Percentiles rank a stretch among this genome's conserved stretches.
These are phyloP conservation scores for Sebastes taczanowskii DNA, from an alignment of 2,797 vertebrate genomes.

Conservation along the genomic window DNA sequence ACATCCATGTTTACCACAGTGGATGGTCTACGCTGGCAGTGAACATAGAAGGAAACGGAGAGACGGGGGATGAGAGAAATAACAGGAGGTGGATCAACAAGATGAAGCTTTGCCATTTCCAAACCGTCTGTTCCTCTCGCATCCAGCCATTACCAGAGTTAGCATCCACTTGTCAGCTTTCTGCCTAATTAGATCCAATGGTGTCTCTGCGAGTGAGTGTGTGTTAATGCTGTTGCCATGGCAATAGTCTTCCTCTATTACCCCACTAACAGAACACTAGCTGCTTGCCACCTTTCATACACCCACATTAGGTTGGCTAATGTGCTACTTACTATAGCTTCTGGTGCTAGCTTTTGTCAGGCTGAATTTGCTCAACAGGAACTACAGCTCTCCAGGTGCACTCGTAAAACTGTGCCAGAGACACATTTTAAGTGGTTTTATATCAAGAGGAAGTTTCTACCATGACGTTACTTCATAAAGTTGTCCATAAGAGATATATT, in stretches of 20 bases:
- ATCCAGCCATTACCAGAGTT: slow-evolving; percentile 60
- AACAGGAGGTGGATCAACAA: slow-evolving; percentile 53
- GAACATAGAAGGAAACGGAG: slow-evolving; percentile 15
- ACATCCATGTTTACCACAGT: slow-evolving; percentile 58
- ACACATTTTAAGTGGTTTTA: background rate
- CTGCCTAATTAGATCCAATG: slow-evolving; percentile 72
- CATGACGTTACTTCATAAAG: background rate
- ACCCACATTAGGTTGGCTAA: slow-evolving; percentile 42
- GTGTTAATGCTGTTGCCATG: slow-evolving; percentile 69
- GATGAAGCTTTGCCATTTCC: slow-evolving; percentile 60
- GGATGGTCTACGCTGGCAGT: slow-evolving; percentile 22
- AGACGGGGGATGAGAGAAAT: slow-evolving; percentile 20
- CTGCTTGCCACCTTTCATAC: slow-evolving; percentile 50
- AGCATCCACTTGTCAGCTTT: slow-evolving; percentile 69
- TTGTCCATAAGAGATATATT: background rate
- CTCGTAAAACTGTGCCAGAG: background rate
- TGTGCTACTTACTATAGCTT: slow-evolving; percentile 5
- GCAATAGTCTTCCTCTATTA: slow-evolving; percentile 65
- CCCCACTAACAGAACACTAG: slow-evolving; percentile 49
- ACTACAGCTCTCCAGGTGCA: background rate
- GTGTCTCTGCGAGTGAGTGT: slow-evolving; percentile 12
- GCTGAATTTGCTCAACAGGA: background rate
- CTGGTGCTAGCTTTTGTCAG: slow-evolving; percentile 1
- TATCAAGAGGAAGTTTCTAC: background rate
- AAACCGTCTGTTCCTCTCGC: slow-evolving; percentile 58